These are phyloP conservation scores for Netelia melanura DNA, from an alignment of 2,888 invertebrate genomes.

Conservation along the genomic window DNA sequence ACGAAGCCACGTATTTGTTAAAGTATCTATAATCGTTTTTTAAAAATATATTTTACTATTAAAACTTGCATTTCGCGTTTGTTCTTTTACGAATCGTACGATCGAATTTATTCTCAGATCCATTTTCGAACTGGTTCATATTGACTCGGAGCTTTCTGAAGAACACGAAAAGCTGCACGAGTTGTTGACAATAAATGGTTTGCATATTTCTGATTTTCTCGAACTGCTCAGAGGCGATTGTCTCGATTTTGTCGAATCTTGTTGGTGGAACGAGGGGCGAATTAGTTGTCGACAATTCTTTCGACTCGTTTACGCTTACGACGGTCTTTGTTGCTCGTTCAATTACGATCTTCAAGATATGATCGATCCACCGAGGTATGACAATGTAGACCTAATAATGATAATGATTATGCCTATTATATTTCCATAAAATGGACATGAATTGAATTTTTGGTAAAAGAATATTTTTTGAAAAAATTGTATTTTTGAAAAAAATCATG, in stretches of 20 bases:
- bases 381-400: background rate
- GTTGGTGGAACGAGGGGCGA: constrained; percentile 18
- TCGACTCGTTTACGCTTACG: constrained; percentile 73
- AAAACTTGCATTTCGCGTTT: background rate
- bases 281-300: constrained; percentile 72
- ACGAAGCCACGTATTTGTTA: constrained; percentile 62
- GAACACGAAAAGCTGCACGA: constrained; percentile 14
- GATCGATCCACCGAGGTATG: constrained; percentile 55
- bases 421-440: too few species aligned
- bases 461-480: too few species aligned
- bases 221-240: constrained; percentile 4
- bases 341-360: constrained; percentile 76
- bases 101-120: background rate
- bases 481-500: too few species aligned
- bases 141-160: background rate
- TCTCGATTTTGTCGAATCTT: constrained; percentile 23
- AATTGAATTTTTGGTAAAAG: too few species aligned
- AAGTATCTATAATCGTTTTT: constrained; percentile 57
- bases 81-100: background rate
- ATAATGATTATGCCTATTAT: too few species aligned
- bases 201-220: constrained; percentile 12
- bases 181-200: background rate
- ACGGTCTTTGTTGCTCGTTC: constrained; percentile 83
- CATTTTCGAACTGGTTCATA: constrained; percentile 7
- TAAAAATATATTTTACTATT: background rate